phyloP scores from a whole-genome alignment of 2,797 vertebrate genomes.

The Chelmon rostratus region DNA sequence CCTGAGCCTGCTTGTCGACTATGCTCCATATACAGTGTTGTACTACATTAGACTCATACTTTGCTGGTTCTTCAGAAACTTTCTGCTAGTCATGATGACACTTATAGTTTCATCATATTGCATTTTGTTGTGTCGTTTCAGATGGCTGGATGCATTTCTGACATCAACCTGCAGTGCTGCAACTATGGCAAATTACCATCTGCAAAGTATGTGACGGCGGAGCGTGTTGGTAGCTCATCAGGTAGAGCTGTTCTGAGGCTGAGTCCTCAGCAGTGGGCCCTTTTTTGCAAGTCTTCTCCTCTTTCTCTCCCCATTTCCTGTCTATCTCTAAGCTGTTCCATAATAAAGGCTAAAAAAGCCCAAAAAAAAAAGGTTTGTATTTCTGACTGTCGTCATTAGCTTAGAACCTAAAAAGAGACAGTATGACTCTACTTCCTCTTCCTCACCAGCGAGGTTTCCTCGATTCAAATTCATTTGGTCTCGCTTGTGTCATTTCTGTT shows the following conservation, averaged over 20 bases:
- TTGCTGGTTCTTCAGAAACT: too few relatives aligned
- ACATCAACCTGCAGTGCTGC: neutral
- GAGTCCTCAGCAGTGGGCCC: too few relatives aligned
- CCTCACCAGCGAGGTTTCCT: neutral
- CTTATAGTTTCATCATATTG: neutral
- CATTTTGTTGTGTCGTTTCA: neutral
- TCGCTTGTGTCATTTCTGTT: neutral
- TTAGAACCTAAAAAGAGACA: constrained; percentile 31
- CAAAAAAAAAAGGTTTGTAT: too few relatives aligned
- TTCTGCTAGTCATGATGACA: neutral
- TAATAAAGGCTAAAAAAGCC: too few relatives aligned
- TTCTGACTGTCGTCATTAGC: neutral
- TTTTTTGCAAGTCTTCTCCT: too few relatives aligned
- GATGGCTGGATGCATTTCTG: neutral
- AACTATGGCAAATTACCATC: neutral
- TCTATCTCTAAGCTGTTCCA: too few relatives aligned
- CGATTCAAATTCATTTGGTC: neutral
- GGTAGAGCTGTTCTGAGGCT: too few relatives aligned
- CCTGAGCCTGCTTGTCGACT: neutral
- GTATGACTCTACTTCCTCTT: constrained; percentile 17
- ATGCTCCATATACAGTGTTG: neutral
- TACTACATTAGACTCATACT: neutral
- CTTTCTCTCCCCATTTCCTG: too few relatives aligned
- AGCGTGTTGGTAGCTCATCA: too few relatives aligned
- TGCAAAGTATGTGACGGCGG: neutral